A percentile compares a stretch with the other conserved stretches of the same genome.
These are phyloP conservation scores for Pristionchus arcanus DNA, from an alignment of 2,888 invertebrate genomes.

Conservation along the genomic window DNA sequence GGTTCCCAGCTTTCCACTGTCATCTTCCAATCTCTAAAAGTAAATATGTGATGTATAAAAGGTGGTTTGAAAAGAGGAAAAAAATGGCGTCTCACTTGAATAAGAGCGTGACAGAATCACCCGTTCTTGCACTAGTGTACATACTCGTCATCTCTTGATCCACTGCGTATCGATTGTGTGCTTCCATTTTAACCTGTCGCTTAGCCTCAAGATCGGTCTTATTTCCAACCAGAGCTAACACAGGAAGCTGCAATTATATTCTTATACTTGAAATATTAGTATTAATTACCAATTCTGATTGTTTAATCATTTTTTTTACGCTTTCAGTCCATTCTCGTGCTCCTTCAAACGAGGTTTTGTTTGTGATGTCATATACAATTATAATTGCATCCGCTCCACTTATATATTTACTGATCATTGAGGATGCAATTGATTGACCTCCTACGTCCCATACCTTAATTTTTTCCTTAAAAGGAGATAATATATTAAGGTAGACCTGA, in stretches of 20 bases:
- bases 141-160: slow-evolving; percentile 80
- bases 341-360: slow-evolving; percentile 88
- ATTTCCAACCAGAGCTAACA: slow-evolving; percentile 82
- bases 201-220: slow-evolving; percentile 83
- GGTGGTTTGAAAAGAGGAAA: too few relatives aligned
- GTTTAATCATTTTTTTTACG: slow-evolving; percentile 79
- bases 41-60: too few relatives aligned
- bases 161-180: slow-evolving; percentile 81
- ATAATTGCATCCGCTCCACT: slow-evolving; percentile 82
- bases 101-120: slow-evolving; percentile 81
- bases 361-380: slow-evolving; percentile 90
- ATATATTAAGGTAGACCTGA: slow-evolving; percentile 64
- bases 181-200: slow-evolving; percentile 81
- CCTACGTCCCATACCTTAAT: slow-evolving; percentile 89
- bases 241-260: slow-evolving; percentile 78
- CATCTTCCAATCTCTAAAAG: too few relatives aligned
- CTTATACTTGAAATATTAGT: background rate
- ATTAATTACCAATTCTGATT: slow-evolving; percentile 73
- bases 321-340: slow-evolving; percentile 86
- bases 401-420: slow-evolving; percentile 86
- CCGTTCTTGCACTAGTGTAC: slow-evolving; percentile 83
- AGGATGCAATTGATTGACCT: slow-evolving; percentile 87
- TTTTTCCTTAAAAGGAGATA: background rate
- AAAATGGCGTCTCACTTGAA: slow-evolving; percentile 71
- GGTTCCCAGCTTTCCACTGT: too few relatives aligned